Conservation (phyloP, 2,113 vertebrate genomes). For the Ahaetulla prasina region DNA sequence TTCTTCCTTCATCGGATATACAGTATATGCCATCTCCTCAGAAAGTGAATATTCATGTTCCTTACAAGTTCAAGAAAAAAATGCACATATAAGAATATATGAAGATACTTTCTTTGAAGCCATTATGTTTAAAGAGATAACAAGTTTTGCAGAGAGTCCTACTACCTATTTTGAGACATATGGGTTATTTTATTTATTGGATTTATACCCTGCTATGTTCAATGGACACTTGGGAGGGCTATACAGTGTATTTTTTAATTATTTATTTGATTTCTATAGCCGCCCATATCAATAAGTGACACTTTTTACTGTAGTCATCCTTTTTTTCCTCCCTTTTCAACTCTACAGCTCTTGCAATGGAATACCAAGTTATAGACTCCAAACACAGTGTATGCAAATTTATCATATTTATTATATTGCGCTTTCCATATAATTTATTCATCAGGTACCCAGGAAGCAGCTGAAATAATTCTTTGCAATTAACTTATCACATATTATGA, state of each 20-base stretch:
- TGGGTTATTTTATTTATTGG: neutral
- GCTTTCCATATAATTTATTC: constrained; percentile 65
- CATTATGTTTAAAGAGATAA: constrained; percentile 23
- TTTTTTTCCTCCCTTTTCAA: neutral
- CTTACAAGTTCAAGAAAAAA: neutral
- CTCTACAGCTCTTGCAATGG: constrained; percentile 14
- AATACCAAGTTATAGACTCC: constrained; percentile 33
- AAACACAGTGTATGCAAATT: constrained; percentile 51
- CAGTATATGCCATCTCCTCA: neutral
- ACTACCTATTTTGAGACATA: neutral
- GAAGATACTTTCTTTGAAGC: neutral
- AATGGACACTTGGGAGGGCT: neutral
- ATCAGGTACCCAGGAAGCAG: constrained; percentile 67
- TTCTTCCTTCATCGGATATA: neutral
- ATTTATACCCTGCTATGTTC: neutral
- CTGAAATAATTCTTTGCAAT: constrained; percentile 67
- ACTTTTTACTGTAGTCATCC: neutral
- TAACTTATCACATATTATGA: constrained; percentile 60
- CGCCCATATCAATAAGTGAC: neutral
- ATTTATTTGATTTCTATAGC: no score
- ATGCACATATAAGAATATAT: neutral
- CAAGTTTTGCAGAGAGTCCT: constrained; percentile 22
- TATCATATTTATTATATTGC: constrained; percentile 53
- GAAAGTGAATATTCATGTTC: constrained; percentile 50
- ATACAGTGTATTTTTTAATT: neutral